Conservation (phyloP, 2,797 vertebrate genomes). For the Phrynocephalus vlangalii region DNA sequence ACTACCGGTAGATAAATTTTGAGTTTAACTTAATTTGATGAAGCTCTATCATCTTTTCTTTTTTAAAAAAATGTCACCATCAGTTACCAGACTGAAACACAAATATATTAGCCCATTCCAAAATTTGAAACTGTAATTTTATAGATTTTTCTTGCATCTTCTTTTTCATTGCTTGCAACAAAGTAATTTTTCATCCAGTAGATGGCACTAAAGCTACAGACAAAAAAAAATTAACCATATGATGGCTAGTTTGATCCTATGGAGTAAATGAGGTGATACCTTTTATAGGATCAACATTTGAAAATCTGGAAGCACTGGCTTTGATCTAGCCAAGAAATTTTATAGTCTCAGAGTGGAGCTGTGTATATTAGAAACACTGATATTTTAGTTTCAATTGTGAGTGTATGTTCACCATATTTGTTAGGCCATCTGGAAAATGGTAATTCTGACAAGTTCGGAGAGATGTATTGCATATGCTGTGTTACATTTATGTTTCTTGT, state of each 20-base stretch:
- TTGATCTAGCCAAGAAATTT: neutral
- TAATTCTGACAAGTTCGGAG: conserved; percentile 15
- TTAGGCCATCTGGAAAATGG: conserved; percentile 36
- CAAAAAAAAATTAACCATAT: neutral
- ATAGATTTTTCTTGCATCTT: neutral
- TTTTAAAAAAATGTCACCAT: neutral
- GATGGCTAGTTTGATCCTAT: neutral
- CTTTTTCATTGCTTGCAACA: neutral
- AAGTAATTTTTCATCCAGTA: conserved; percentile 45
- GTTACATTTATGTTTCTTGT: conserved; percentile 28
- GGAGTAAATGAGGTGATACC: neutral
- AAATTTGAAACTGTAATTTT: neutral
- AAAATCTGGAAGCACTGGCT: conserved; percentile 2
- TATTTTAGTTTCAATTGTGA: neutral
- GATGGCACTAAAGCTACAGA: conserved; percentile 69
- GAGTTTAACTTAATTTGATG: neutral
- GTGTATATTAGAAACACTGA: conserved; percentile 22
- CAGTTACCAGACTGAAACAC: neutral
- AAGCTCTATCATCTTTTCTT: neutral
- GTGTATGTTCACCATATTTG: conserved; percentile 32
- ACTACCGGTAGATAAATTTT: neutral
- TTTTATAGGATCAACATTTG: conserved; percentile 22
- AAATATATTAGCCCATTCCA: neutral
- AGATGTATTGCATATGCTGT: conserved; percentile 41
- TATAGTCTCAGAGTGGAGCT: neutral